Evolutionary conservation across 2,888 invertebrate species (phyloP), one percentile per base, ranked within the genome.

Genomic region (Cheilosia variabilis): DNA sequence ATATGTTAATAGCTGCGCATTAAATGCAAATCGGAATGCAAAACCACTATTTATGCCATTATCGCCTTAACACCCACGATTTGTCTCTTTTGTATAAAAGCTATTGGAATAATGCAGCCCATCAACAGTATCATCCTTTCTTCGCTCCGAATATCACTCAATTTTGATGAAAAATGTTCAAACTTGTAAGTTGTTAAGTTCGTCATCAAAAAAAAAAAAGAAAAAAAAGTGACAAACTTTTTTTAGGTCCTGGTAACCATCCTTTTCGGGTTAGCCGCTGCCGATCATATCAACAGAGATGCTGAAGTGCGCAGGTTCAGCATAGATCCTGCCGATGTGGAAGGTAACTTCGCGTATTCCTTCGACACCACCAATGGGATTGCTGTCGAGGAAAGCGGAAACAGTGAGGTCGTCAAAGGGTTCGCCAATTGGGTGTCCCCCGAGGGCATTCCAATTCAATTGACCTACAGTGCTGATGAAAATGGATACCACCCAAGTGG

Each of bases 291-390:
- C 76, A 90, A 92, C 88, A 90, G 90, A 88, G 88, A 91, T 87
- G 91, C 91, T 78, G 90, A 91, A 88, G 90, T 6, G 83, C 92
- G 87, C 92, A 94, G 78, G 92, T 93, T 83, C 83, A 89, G 52
- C 91, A 93, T 87, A 76, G 90, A 90, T 9, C 89, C 91, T 15
- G 89, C 91, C 73, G 91, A 91, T 87, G 90, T 91, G 9, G 94
- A 94, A 76, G 90, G 92, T 13, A 88, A 90, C 50, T 95, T 90
- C 91, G 83, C 90, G 1, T 94, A 90, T 89, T 60, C 77, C 6
- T 95, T 91, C 88, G 92, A 94, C 88, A 95, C 95, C 87, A 92
- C 92, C 80, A 95, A 95, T 89, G 95, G 95, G 41, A 95, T 95
- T 89, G 65, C 89, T 1, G 93, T 90, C 10, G 93, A 94, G 88